phyloP scores from a whole-genome alignment of 2,113 vertebrate genomes.

The Microcebus ravelobensis region DNA sequence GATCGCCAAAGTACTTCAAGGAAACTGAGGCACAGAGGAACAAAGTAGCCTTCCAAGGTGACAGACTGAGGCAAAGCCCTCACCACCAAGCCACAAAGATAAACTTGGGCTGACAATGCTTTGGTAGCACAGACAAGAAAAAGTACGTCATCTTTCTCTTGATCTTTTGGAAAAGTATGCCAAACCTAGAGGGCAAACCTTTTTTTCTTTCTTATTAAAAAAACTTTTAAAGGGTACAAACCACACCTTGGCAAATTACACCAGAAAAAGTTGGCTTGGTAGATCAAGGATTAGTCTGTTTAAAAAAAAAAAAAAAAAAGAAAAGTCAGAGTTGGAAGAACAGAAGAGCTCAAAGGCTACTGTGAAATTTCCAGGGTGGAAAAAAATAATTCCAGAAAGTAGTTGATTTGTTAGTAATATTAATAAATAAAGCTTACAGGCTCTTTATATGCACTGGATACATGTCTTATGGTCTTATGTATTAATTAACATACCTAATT shows the following conservation, averaged over 20 bases:
- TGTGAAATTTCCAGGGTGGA: background rate
- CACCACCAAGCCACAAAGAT: background rate
- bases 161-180: background rate
- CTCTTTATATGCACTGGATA: background rate
- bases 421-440: background rate
- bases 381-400: background rate
- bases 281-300: background rate
- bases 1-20: background rate
- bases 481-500: background rate
- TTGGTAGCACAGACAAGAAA: background rate
- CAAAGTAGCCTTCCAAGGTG: background rate
- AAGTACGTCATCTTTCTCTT: background rate
- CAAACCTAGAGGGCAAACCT: background rate
- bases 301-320: background rate
- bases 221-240: background rate
- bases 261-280: background rate
- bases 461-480: background rate
- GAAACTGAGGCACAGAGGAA: constrained; percentile 5
- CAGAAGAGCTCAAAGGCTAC: background rate
- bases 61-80: background rate
- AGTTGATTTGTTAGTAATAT: background rate
- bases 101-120: background rate
- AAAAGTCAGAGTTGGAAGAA: constrained; percentile 14
- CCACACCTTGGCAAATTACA: background rate
- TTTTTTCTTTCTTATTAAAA: background rate